Evolutionary conservation across 2,888 invertebrate species (phyloP).

Genomic region (Neoaliturus tenellus): DNA sequence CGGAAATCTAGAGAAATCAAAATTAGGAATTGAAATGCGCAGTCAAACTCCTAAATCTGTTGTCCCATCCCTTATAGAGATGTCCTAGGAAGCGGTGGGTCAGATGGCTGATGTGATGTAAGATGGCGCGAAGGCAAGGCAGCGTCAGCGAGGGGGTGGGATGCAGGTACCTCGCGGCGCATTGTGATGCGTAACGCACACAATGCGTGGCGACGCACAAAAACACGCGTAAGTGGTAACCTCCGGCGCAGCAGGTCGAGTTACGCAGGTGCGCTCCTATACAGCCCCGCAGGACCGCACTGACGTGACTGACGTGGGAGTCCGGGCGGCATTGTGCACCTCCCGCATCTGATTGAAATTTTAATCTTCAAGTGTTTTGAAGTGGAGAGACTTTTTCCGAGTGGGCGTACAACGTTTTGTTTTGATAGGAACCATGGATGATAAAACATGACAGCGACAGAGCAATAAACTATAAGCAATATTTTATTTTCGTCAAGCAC

Average conservation of each 20-base stretch:
- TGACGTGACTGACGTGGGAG: background rate
- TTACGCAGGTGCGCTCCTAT: background rate
- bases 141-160: background rate
- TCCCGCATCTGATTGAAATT: no score
- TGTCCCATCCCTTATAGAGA: background rate
- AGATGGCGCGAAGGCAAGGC: background rate
- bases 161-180: background rate
- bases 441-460: no score
- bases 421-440: no score
- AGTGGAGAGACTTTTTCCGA: no score
- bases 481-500: no score
- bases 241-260: background rate
- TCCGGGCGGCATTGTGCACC: background rate
- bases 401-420: no score
- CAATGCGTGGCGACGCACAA: background rate
- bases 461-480: no score
- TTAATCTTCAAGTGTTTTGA: no score
- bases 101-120: background rate
- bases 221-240: constrained; percentile 12
- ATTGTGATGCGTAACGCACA: background rate
- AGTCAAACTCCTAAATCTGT: background rate
- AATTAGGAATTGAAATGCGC: background rate
- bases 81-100: background rate
- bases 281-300: background rate
- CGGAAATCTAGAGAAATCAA: no score